phyloP scores from a whole-genome alignment of 1,140 invertebrate genomes.

The Bombus polaris region DNA sequence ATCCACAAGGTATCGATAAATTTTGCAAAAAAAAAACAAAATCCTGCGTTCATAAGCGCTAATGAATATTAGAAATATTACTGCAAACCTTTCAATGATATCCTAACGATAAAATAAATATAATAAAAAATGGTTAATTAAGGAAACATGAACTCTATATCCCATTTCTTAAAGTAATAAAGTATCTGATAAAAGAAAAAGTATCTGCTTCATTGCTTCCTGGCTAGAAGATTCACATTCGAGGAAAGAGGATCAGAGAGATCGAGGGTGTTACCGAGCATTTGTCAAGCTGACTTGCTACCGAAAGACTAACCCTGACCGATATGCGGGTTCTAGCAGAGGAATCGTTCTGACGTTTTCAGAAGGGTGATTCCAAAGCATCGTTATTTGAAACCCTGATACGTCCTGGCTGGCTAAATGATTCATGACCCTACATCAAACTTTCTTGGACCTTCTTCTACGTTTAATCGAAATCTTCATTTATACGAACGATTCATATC shows the following conservation, averaged over 20 bases:
- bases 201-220: background rate
- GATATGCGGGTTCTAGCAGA: slow-evolving; percentile 53
- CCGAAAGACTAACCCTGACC: slow-evolving; percentile 38
- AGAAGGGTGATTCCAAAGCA: slow-evolving; percentile 62
- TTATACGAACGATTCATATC: slow-evolving; percentile 12
- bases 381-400: slow-evolving; percentile 56
- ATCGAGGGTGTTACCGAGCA: slow-evolving; percentile 60
- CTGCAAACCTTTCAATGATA: background rate
- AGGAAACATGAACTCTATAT: background rate
- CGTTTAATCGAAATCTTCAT: slow-evolving; percentile 40
- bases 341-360: slow-evolving; percentile 67
- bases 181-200: background rate
- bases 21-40: too few species aligned
- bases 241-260: slow-evolving; percentile 22
- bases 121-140: background rate
- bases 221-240: slow-evolving; percentile 47
- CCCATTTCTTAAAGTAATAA: background rate
- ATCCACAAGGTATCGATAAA: too few species aligned
- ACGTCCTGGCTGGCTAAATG: slow-evolving; percentile 48
- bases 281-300: slow-evolving; percentile 63
- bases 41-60: too few species aligned
- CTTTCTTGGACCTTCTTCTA: background rate
- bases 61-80: background rate
- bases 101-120: background rate
- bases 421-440: slow-evolving; percentile 54